A percentile compares a stretch with the other conserved stretches of the same genome.
These are phyloP conservation scores for Zaprionus camerounensis DNA, from an alignment of 1,140 invertebrate species.

Conservation along the genomic window DNA sequence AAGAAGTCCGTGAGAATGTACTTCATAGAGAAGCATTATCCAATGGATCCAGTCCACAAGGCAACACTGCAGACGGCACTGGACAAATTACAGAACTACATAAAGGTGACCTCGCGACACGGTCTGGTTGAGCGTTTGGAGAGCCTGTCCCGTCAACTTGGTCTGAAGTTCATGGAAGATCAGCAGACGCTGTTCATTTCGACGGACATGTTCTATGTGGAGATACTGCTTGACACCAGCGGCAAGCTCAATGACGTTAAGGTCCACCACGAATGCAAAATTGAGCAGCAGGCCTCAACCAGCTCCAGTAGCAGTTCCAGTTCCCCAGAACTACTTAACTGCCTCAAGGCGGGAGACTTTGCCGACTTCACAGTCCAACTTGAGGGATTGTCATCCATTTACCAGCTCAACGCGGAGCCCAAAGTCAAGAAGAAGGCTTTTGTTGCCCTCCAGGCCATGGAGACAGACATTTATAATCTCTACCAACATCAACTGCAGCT, in stretches of 20 bases:
- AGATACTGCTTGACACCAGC: constrained; percentile 92
- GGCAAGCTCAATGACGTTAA: constrained; percentile 96
- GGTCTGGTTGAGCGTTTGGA: constrained; percentile 96
- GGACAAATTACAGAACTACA: constrained; percentile 96
- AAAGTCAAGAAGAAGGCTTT: constrained; percentile 97
- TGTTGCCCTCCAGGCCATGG: constrained; percentile 95
- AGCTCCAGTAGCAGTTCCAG: constrained; percentile 33
- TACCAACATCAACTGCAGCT: constrained; percentile 89
- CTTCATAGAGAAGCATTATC: constrained; percentile 92
- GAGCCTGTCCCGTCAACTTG: constrained; percentile 94
- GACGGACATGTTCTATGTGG: constrained; percentile 98
- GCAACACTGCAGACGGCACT: constrained; percentile 94
- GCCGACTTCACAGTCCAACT: constrained; percentile 95
- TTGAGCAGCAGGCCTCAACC: constrained; percentile 88
- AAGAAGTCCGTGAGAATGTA: constrained; percentile 93
- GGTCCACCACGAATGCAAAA: constrained; percentile 84
- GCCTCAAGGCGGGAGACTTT: constrained; percentile 93
- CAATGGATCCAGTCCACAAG: constrained; percentile 93
- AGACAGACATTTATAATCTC: constrained; percentile 94
- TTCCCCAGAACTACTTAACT: constrained; percentile 89
- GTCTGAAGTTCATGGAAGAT: constrained; percentile 85
- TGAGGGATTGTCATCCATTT: constrained; percentile 95
- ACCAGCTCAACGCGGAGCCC: constrained; percentile 97
- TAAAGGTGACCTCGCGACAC: constrained; percentile 95
- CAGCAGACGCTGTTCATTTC: constrained; percentile 91